Percentiles rank a stretch among this genome's conserved stretches.
Conservation (phyloP, 2,888 invertebrate species). For the Lepetodrilus schrolli region DNA sequence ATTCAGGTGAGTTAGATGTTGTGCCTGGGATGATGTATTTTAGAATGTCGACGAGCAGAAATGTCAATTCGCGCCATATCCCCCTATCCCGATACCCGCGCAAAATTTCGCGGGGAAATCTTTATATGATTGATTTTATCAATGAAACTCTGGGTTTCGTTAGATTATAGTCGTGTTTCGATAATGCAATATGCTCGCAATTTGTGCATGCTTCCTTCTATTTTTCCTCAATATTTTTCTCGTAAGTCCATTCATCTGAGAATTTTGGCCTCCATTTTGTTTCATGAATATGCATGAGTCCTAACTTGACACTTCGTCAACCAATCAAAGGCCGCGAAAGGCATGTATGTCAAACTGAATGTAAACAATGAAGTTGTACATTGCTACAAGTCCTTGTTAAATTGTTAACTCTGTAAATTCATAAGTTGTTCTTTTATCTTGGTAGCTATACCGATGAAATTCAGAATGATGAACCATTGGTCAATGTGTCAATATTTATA, state of each 20-base stretch:
- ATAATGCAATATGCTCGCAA: neutral
- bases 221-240: constrained; percentile 22
- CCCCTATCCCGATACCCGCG: constrained; percentile 19
- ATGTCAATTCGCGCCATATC: constrained; percentile 32
- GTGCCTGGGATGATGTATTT: neutral
- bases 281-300: constrained; percentile 13
- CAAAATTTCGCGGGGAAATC: constrained; percentile 17
- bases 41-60: neutral
- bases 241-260: constrained; percentile 2
- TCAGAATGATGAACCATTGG: no score
- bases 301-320: neutral
- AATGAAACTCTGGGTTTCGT: neutral
- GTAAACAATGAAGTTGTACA: constrained; percentile 8
- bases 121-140: neutral
- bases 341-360: constrained; percentile 8
- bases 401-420: no score
- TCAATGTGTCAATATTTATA: no score
- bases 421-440: no score
- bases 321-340: constrained; percentile 15
- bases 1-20: constrained; percentile 59
- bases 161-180: neutral
- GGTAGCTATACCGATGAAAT: no score
- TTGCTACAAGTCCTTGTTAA: no score
- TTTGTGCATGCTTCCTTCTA: constrained; percentile 9
- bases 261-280: constrained; percentile 5